Base-by-base conservation (phyloP, 2,113 vertebrate genomes). In the Rafetus swinhoei region DNA sequence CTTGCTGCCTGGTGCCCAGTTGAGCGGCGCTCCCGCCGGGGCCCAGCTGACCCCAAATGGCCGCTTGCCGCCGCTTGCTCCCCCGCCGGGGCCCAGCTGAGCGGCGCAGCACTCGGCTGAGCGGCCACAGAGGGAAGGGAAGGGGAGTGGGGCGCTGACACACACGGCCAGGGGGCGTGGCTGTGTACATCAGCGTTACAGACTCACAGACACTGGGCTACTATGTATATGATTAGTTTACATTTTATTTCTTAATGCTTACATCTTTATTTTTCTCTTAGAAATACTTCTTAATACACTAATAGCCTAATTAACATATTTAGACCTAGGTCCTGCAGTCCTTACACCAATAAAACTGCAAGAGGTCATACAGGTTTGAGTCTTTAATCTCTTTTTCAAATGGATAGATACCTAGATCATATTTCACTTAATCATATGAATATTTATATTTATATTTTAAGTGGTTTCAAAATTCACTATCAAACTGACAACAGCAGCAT, bases 281-380 rank as follows among this genome's bases (percentile, higher is more conserved):
- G 39, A 60, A 60, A 60, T 52, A 60, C 19, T 88, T 81, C 74
- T 39, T 1, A 4, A 90, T 45, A 55, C 6, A 53, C 0, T 1
- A 59, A 54, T 62, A 88, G 50, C 35, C 24, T 90, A 92, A 93
- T 92, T 93, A 94, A 90, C 45, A 92, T 74, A 55, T 95, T 59
- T 94, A 83, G 10, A 57, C n/a, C 60, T 92, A 32, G 90, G 85
- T 7, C 55, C 94, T 72, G 74, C 52, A 84, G 29, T 9, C 85
- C 15, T 35, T 82, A 32, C 4, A 80, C 81, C 18, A 53, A 77
- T 88, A 29, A 16, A 89, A 3, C 74, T 93, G 86, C 32, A 35
- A 74, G 11, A 32, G 74, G 85, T 79, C 18, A n/a, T 35, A 81
- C 77, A 57, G 27, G 16, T 60, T 45, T 76, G 24, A 52, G 15